These are phyloP conservation scores for Zapornia atra DNA, from an alignment of 2,113 vertebrate species.

Conservation along the genomic window DNA sequence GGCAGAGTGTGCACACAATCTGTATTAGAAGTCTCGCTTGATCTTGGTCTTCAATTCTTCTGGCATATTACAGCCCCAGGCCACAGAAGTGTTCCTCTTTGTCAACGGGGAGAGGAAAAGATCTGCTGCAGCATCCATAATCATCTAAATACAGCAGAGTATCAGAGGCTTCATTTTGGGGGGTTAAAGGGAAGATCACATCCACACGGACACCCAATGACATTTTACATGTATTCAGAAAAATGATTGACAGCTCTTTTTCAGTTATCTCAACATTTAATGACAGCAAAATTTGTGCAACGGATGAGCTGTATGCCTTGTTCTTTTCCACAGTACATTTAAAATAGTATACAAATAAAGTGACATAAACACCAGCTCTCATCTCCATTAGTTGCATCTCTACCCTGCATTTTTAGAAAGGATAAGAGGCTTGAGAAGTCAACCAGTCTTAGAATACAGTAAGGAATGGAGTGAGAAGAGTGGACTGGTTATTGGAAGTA, in stretches of 20 bases:
- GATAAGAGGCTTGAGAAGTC: neutral
- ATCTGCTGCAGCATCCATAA: neutral
- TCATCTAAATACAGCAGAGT: neutral
- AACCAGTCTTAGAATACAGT: neutral
- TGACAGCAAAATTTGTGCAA: neutral
- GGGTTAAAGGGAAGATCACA: neutral
- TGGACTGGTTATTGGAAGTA: neutral
- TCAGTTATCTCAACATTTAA: neutral
- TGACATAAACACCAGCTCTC: neutral
- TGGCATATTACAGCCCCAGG: neutral
- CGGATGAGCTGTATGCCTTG: neutral
- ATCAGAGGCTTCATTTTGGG: neutral
- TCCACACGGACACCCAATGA: neutral
- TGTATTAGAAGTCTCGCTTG: neutral
- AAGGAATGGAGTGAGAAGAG: neutral
- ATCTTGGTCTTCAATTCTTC: neutral
- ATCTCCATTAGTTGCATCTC: neutral
- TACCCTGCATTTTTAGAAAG: neutral
- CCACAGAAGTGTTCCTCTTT: neutral
- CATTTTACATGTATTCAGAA: neutral
- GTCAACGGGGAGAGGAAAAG: neutral
- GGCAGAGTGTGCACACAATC: neutral
- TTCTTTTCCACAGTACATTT: neutral
- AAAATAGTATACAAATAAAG: neutral
- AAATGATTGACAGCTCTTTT: neutral